Evolutionary conservation across 2,888 invertebrate genomes (phyloP), one percentile per base, ranked within the genome.

Genomic region (Nemapogon koenigi): DNA sequence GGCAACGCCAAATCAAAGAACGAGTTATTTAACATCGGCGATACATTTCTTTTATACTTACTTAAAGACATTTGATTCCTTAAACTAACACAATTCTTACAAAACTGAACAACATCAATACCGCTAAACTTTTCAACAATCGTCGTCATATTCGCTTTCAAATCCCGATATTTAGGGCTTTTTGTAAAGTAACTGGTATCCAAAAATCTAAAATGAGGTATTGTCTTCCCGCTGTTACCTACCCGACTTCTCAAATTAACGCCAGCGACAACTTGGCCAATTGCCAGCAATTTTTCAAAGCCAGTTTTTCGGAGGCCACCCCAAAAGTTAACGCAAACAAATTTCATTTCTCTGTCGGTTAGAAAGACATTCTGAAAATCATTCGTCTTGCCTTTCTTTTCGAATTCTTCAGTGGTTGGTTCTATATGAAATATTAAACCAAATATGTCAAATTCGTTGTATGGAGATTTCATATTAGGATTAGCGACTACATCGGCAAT

Each of bases 401-500:
- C 60, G 37, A 71, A 69, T 10, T 72, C 69, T 41, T 62, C 53
- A 16, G 64, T 68, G 16, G 72, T 57, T 16, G 81, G 75, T 43
- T 80, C 81, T 25, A 86, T 69, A 40, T 72, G 61, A 16, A 87
- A 75, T 26, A 91, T 78, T 2, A 89, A 50, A 2, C 91, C 91
- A 3, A 86, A 81, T 7, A 87, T 84, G 62, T 92, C 91, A 44
- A 90, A 78, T 75, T 91, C 91, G 43, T 84, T 83, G 52, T 85
- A 87, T 32, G 68, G 59, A 14, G 63, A n/a, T n/a, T n/a, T n/a
- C n/a, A n/a, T n/a, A n/a, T n/a, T n/a, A n/a, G n/a, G n/a, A n/a
- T n/a, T n/a, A n/a, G n/a, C n/a, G n/a, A n/a, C n/a, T n/a, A n/a
- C n/a, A n/a, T n/a, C n/a, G n/a, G n/a, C n/a, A n/a, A n/a, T n/a